These are phyloP conservation scores for Euzetes globulus DNA, from an alignment of 2,888 invertebrate species.

Conservation along the genomic window DNA sequence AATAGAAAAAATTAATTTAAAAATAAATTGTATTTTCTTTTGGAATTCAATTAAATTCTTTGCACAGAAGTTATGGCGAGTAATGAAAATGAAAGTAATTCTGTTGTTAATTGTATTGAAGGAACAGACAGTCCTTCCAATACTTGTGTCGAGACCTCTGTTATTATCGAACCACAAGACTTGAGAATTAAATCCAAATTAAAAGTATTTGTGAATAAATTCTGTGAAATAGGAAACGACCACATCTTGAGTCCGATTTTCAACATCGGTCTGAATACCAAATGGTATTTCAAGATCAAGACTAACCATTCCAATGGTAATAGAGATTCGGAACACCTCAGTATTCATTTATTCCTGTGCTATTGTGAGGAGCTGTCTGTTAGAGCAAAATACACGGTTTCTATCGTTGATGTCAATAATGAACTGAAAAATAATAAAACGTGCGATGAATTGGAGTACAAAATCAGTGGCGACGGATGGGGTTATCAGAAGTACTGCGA, in stretches of 20 bases:
- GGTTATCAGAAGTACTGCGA: background rate
- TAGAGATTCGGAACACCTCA: background rate
- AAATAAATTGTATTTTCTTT: no score
- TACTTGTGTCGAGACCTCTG: background rate
- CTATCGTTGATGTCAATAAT: background rate
- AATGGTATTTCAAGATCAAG: background rate
- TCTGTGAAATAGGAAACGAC: background rate
- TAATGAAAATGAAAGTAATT: background rate
- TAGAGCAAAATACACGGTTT: background rate
- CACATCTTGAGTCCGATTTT: background rate
- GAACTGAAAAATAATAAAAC: background rate
- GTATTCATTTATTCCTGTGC: background rate
- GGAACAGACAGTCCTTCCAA: background rate
- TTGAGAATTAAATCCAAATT: background rate
- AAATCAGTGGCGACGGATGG: background rate
- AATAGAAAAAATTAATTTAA: no score
- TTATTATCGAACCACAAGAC: background rate
- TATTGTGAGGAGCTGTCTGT: background rate
- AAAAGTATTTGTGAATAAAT: background rate
- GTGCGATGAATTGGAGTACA: background rate
- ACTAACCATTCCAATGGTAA: background rate
- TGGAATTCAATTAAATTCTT: no score
- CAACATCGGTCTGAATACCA: background rate
- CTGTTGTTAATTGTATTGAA: background rate
- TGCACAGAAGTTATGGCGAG: background rate